Conservation (phyloP, 1,140 invertebrate genomes). For the Hypsibius dujardini region DNA sequence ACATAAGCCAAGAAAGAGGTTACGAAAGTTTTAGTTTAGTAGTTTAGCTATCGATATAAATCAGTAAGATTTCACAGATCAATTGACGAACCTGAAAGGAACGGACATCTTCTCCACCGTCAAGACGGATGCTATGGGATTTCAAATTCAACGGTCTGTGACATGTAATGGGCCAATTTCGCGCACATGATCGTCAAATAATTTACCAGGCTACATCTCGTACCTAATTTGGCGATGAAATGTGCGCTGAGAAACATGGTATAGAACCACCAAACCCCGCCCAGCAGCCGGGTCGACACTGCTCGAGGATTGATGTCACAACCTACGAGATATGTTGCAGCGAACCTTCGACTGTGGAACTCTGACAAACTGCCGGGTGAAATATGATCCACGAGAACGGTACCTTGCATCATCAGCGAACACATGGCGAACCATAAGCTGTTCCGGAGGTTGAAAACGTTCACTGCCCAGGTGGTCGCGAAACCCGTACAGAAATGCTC, state of each 20-base stretch:
- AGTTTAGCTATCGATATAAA: too few species aligned
- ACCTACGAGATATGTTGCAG: background rate
- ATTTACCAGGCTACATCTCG: background rate
- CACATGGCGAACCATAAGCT: conserved; percentile 31
- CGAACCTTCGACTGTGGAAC: background rate
- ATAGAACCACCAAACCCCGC: conserved; percentile 37
- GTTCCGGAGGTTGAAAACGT: conserved; percentile 30
- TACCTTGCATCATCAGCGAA: conserved; percentile 30
- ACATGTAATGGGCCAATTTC: background rate
- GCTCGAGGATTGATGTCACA: conserved; percentile 30
- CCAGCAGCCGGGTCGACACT: conserved; percentile 28
- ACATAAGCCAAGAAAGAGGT: too few species aligned
- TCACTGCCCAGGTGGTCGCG: conserved; percentile 18
- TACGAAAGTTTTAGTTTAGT: too few species aligned
- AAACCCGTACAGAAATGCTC: conserved; percentile 52
- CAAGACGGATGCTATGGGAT: conserved; percentile 33
- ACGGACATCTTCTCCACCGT: conserved; percentile 37
- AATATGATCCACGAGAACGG: background rate
- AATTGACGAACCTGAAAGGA: conserved; percentile 29
- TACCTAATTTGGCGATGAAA: conserved; percentile 36
- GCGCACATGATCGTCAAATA: background rate
- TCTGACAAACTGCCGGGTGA: background rate
- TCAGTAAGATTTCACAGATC: too few species aligned
- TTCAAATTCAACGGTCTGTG: background rate
- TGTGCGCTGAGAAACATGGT: conserved; percentile 38